Evolutionary conservation across 2,888 invertebrate genomes (phyloP).

Genomic region (Lasioglossum pauxillum): DNA sequence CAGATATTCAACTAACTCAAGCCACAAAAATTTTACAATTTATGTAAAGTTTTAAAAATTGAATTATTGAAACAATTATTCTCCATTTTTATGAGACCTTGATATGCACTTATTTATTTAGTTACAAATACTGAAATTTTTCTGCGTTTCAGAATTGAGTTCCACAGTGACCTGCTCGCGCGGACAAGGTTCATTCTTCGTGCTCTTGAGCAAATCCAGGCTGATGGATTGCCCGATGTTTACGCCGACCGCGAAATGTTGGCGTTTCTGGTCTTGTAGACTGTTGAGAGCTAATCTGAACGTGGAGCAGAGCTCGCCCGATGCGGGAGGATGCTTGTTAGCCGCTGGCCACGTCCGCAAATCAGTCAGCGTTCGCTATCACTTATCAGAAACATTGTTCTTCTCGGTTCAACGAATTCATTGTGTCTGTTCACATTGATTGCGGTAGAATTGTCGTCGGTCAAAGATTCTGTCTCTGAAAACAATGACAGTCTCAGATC

Average conservation of each 20-base stretch:
- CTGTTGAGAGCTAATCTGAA: not conserved
- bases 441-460: not conserved
- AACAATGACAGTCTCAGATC: not conserved
- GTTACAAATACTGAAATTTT: no score
- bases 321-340: not conserved
- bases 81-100: not conserved
- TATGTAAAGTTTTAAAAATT: no score
- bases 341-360: not conserved
- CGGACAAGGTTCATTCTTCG: not conserved
- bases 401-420: not conserved
- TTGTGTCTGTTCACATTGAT: not conserved
- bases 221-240: not conserved
- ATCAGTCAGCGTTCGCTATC: not conserved
- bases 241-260: not conserved
- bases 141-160: no score
- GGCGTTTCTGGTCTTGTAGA: not conserved
- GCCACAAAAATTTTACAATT: no score
- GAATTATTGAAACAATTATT: not conserved
- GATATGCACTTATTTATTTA: no score
- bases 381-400: not conserved
- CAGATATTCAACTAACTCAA: no score
- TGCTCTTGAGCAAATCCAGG: not conserved
- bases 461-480: not conserved
- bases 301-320: not conserved
- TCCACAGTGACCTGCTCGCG: not conserved